Percentiles rank a stretch among this genome's conserved stretches.
Evolutionary conservation across 2,113 vertebrate species (phyloP).

Genomic region (Zosterops pallidus): DNA sequence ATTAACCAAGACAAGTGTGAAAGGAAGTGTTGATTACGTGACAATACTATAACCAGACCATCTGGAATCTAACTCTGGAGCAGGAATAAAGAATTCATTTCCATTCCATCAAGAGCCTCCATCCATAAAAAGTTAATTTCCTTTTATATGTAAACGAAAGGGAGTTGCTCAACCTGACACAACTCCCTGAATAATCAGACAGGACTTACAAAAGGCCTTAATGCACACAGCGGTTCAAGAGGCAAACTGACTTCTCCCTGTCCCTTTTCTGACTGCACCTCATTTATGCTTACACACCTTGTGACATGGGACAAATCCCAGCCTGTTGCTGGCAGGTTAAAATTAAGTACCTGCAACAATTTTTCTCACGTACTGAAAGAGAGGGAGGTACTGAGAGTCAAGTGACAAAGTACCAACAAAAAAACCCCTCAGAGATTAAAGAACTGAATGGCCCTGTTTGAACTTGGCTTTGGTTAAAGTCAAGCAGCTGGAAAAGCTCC

Average conservation of each 20-base stretch:
- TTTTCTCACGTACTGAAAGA: not conserved
- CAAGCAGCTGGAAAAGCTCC: conserved; percentile 17
- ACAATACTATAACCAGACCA: not conserved
- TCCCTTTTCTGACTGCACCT: not conserved
- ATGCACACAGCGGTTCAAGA: not conserved
- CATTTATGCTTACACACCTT: not conserved
- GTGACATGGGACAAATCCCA: not conserved
- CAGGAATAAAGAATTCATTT: not conserved
- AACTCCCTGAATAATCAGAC: not conserved
- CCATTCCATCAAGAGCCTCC: not conserved
- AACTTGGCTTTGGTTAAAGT: conserved; percentile 36
- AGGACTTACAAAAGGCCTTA: not conserved
- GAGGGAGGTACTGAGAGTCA: not conserved
- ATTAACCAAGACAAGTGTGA: not conserved
- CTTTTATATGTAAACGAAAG: not conserved
- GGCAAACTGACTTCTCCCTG: not conserved
- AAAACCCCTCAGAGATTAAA: not conserved
- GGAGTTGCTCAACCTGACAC: not conserved
- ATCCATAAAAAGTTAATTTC: not conserved
- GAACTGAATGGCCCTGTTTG: not conserved
- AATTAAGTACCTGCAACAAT: not conserved
- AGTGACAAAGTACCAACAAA: not conserved
- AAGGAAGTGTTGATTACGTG: not conserved
- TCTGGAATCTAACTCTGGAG: not conserved
- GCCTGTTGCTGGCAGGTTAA: not conserved